These are phyloP conservation scores for Chrysemys picta DNA, from an alignment of 2,113 vertebrate species.

Conservation along the genomic window DNA sequence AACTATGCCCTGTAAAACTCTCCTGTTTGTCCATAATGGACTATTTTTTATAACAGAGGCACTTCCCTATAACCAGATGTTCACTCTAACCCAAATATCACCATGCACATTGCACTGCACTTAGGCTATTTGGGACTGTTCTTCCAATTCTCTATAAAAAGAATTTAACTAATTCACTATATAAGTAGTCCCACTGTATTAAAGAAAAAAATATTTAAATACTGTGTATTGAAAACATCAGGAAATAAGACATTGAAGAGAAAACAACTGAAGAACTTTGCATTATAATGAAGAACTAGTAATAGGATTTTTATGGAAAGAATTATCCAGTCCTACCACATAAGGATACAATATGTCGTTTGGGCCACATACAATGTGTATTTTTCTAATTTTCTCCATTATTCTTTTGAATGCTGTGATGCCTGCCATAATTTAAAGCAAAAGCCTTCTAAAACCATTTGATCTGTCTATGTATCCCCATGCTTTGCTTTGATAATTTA, in stretches of 20 bases:
- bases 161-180: not conserved
- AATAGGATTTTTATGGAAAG: not conserved
- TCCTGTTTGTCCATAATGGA: not conserved
- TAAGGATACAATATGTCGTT: not conserved
- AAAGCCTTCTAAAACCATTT: not conserved
- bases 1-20: not conserved
- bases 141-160: not conserved
- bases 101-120: not conserved
- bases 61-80: not conserved
- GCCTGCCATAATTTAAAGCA: not conserved
- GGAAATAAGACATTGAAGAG: not conserved
- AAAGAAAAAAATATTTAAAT: not conserved
- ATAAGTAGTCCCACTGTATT: not conserved
- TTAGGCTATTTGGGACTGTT: not conserved
- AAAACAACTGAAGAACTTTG: not conserved
- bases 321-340: not conserved
- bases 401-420: not conserved
- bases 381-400: not conserved
- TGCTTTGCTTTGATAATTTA: not conserved
- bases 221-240: not conserved
- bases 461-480: not conserved
- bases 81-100: not conserved
- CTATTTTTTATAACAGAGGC: not conserved
- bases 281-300: not conserved
- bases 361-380: not conserved